Conservation (phyloP, 2,888 invertebrate genomes). For the Pollenia griseotomentosa region DNA sequence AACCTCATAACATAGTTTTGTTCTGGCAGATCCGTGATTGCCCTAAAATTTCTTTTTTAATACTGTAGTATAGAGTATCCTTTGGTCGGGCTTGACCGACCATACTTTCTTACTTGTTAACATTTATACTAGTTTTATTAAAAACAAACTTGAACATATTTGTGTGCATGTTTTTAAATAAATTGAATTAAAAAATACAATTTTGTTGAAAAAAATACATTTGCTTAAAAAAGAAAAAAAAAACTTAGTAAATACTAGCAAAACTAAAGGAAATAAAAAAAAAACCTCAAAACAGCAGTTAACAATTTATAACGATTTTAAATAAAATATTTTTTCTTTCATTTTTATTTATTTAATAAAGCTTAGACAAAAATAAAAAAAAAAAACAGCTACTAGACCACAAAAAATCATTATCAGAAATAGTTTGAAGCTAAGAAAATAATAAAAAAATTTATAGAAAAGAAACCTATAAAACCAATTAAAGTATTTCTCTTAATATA, state of each 20-base stretch:
- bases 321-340: constrained; percentile 26
- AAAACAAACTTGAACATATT: too few species aligned
- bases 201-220: constrained; percentile 19
- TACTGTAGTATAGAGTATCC: too few species aligned
- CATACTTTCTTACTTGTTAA: too few species aligned
- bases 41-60: too few species aligned
- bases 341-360: constrained; percentile 31
- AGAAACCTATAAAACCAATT: neutral
- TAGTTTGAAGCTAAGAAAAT: neutral
- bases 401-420: constrained; percentile 58
- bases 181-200: constrained; percentile 35
- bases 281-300: constrained; percentile 19
- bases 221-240: constrained; percentile 3
- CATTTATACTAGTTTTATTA: too few species aligned
- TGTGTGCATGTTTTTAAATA: neutral
- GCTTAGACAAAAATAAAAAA: neutral
- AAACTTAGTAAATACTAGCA: neutral
- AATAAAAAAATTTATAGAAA: neutral
- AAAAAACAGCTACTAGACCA: constrained; percentile 44
- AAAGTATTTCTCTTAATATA: neutral
- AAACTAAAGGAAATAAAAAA: neutral
- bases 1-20: too few species aligned
- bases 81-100: too few species aligned
- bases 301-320: constrained; percentile 22
- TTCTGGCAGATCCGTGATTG: too few species aligned